phyloP scores from a whole-genome alignment of 2,113 vertebrate species.

The Salminus brasiliensis region DNA sequence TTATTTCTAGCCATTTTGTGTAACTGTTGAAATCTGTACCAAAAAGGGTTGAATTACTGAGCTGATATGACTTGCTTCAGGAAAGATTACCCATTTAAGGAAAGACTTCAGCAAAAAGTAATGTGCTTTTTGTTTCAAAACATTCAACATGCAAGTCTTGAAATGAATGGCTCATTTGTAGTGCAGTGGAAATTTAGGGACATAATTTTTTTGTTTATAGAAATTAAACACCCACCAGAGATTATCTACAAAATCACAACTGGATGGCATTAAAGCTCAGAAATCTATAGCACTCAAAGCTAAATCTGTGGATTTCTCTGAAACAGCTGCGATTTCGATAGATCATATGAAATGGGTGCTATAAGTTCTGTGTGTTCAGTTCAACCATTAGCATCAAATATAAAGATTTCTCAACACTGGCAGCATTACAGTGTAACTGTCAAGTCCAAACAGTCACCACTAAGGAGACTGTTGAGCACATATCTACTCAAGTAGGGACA shows the following conservation, averaged over 20 bases:
- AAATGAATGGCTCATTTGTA: slow-evolving; percentile 18
- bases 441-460: not conserved
- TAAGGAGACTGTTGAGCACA: slow-evolving; percentile 7
- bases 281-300: not conserved
- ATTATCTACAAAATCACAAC: not conserved
- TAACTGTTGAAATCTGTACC: no score
- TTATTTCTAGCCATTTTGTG: no score
- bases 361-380: not conserved
- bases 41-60: no score
- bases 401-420: not conserved
- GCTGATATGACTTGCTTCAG: no score
- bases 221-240: not conserved
- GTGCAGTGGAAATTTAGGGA: slow-evolving; percentile 17
- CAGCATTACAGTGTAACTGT: not conserved
- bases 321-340: not conserved
- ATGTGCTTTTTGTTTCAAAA: no score
- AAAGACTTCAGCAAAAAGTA: no score
- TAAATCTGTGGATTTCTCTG: not conserved
- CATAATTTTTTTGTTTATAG: not conserved
- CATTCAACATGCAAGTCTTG: no score
- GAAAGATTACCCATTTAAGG: no score
- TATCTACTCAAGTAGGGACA: slow-evolving; percentile 13
- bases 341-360: not conserved
- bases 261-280: slow-evolving; percentile 1
- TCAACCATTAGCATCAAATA: not conserved